Percentiles rank a stretch among this genome's conserved stretches.
These are phyloP conservation scores for Nineta flava DNA, from an alignment of 2,888 invertebrate species.

Conservation along the genomic window DNA sequence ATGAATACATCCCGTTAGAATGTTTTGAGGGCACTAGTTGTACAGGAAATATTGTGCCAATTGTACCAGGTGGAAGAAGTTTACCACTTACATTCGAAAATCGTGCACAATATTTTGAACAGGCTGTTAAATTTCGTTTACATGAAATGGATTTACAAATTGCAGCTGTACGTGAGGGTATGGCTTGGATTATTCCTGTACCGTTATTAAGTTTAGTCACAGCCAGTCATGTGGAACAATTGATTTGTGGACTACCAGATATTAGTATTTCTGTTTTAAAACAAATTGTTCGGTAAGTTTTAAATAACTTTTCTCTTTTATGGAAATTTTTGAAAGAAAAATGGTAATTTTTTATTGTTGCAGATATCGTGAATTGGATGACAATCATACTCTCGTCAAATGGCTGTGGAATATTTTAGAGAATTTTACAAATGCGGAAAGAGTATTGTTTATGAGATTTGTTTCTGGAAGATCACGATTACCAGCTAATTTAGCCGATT, in stretches of 20 bases:
- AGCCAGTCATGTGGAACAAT: constrained; percentile 39
- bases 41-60: constrained; percentile 39
- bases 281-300: constrained; percentile 40
- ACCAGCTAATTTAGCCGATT: constrained; percentile 45
- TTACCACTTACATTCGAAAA: constrained; percentile 41
- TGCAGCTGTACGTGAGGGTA: constrained; percentile 41
- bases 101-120: constrained; percentile 35
- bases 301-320: background rate
- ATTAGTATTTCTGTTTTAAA: constrained; percentile 40
- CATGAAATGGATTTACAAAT: constrained; percentile 46
- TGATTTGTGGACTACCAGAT: constrained; percentile 45
- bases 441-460: constrained; percentile 47
- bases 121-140: constrained; percentile 38
- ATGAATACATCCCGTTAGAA: constrained; percentile 44
- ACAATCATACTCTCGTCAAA: constrained; percentile 37
- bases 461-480: constrained; percentile 46
- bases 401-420: constrained; percentile 50
- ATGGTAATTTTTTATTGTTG: constrained; percentile 9
- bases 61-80: constrained; percentile 41
- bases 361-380: constrained; percentile 47
- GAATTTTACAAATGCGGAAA: constrained; percentile 41
- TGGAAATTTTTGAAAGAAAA: background rate
- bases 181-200: constrained; percentile 46
- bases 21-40: constrained; percentile 44
- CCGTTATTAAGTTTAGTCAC: constrained; percentile 43